Conservation (phyloP, 2,888 invertebrate genomes). For the Harpagoxenus sublaevis region DNA sequence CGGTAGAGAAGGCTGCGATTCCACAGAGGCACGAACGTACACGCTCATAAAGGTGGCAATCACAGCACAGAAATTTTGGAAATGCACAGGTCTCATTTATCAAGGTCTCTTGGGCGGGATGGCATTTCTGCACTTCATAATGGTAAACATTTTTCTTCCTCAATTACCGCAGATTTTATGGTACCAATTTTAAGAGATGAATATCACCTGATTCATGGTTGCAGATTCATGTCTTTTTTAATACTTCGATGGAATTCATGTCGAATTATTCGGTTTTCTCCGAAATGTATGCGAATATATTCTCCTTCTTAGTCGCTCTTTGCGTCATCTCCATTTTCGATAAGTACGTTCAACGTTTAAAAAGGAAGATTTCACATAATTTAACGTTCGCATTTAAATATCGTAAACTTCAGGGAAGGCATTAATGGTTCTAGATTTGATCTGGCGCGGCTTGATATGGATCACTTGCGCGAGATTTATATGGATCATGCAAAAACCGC, state of each 20-base stretch:
- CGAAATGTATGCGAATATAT: slow-evolving; percentile 81
- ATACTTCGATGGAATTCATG: slow-evolving; percentile 75
- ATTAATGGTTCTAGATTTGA: slow-evolving; percentile 78
- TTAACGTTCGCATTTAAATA: not conserved
- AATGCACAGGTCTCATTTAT: slow-evolving; percentile 79
- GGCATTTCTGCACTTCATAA: slow-evolving; percentile 82
- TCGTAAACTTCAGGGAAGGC: not conserved
- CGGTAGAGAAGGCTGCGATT: not conserved
- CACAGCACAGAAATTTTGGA: slow-evolving; percentile 80
- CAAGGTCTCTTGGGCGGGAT: slow-evolving; percentile 84
- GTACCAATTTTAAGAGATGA: not conserved
- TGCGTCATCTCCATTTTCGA: slow-evolving; percentile 82
- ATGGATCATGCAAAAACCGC: slow-evolving; percentile 77
- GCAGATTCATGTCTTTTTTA: slow-evolving; percentile 79
- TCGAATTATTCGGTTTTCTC: slow-evolving; percentile 76
- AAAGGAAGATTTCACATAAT: not conserved
- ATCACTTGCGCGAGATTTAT: slow-evolving; percentile 80
- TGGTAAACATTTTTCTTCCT: slow-evolving; percentile 73
- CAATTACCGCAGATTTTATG: not conserved
- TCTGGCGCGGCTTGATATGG: slow-evolving; percentile 77
- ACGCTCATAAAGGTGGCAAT: slow-evolving; percentile 83
- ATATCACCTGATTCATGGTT: slow-evolving; percentile 44
- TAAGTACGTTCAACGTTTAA: slow-evolving; percentile 74
- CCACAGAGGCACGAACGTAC: slow-evolving; percentile 33
- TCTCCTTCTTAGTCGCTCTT: slow-evolving; percentile 80